These are phyloP conservation scores for Norana najaformis DNA, from an alignment of 2,888 invertebrate genomes.

Conservation along the genomic window DNA sequence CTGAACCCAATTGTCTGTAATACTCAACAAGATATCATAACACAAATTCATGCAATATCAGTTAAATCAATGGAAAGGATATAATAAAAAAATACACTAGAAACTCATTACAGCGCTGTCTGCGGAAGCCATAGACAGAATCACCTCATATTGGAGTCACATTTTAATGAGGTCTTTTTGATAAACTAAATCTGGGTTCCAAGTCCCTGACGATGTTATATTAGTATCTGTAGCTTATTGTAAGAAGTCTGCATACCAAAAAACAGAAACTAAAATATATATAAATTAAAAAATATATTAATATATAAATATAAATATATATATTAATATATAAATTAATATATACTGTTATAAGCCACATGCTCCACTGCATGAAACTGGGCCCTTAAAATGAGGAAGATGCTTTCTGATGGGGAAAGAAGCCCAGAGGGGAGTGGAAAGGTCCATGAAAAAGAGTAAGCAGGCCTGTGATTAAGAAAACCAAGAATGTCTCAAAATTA, in stretches of 20 bases:
- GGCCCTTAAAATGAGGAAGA: no score
- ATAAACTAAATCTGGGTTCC: not conserved
- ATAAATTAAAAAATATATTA: not conserved
- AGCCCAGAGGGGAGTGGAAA: no score
- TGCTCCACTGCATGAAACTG: no score
- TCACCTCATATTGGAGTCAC: not conserved
- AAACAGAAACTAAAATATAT: not conserved
- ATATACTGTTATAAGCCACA: no score
- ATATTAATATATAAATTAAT: no score
- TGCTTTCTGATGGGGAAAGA: no score
- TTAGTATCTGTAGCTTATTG: no score
- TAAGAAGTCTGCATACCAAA: not conserved
- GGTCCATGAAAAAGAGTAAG: no score
- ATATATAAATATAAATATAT: not conserved
- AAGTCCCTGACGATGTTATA: not conserved
- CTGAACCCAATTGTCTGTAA: not conserved
- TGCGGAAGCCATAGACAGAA: not conserved
- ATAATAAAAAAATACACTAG: no score
- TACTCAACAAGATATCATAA: not conserved
- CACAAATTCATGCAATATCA: not conserved
- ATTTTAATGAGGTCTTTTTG: not conserved
- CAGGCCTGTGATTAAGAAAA: not conserved
- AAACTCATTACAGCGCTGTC: not conserved
- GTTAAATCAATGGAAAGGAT: no score
- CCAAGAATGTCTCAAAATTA: not conserved